A percentile compares a stretch with the other conserved stretches of the same genome.
Conservation (phyloP, 2,888 invertebrate species). For the Hirtodrosophila trivittata region DNA sequence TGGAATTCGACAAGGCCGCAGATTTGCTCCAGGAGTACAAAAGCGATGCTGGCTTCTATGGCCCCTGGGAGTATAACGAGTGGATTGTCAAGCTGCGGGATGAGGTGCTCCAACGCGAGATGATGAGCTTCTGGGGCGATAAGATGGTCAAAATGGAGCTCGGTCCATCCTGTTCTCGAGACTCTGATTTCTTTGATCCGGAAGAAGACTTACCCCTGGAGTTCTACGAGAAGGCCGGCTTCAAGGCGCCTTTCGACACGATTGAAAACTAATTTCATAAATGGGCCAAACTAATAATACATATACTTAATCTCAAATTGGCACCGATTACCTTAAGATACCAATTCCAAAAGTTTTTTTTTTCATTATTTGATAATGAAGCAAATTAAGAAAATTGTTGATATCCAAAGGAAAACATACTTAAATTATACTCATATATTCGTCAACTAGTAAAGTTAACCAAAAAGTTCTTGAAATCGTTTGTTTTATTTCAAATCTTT, state of each 20-base stretch:
- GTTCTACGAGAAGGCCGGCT: constrained; percentile 73
- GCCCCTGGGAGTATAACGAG: constrained; percentile 77
- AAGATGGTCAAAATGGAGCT: constrained; percentile 73
- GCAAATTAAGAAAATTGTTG: neutral
- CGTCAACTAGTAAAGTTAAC: too few species aligned
- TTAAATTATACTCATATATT: too few species aligned
- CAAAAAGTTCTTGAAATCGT: too few species aligned
- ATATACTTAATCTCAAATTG: too few species aligned
- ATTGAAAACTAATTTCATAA: neutral
- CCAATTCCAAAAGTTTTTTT: neutral
- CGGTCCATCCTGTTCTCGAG: constrained; percentile 77
- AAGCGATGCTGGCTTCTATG: constrained; percentile 82
- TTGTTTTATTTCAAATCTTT: too few species aligned
- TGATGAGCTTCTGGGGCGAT: constrained; percentile 80
- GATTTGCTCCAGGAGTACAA: constrained; percentile 64
- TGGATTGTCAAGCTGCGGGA: constrained; percentile 81
- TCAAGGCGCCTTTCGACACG: constrained; percentile 66
- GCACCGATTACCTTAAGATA: too few species aligned
- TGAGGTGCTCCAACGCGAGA: constrained; percentile 67
- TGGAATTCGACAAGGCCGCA: constrained; percentile 44
- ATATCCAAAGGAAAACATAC: too few species aligned
- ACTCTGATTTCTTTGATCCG: constrained; percentile 78
- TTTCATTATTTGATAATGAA: neutral
- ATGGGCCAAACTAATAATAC: too few species aligned
- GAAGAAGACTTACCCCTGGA: constrained; percentile 65